Evolutionary conservation across 2,797 vertebrate species (phyloP).

Genomic region (Lemur catta): DNA sequence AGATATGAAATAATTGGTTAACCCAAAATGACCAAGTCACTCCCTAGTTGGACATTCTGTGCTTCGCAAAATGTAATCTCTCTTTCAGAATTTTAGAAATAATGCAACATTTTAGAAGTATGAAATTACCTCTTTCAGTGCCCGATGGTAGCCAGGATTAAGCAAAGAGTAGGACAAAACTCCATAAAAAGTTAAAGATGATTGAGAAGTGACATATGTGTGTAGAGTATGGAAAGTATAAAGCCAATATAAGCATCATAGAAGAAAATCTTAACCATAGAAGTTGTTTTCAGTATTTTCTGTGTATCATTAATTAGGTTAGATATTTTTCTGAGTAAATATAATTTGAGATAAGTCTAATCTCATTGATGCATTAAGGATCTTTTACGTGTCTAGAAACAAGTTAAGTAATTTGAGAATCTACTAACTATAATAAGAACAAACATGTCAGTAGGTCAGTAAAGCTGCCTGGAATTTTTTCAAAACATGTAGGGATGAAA

Average conservation of each 20-base stretch:
- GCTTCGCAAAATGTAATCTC: background rate
- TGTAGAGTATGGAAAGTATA: background rate
- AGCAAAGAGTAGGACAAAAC: background rate
- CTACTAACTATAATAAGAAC: background rate
- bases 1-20: background rate
- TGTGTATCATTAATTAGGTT: background rate
- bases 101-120: background rate
- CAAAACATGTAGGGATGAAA: background rate
- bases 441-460: background rate
- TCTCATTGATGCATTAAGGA: background rate
- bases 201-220: background rate
- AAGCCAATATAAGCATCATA: background rate
- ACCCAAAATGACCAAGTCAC: background rate
- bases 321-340: background rate
- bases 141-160: background rate
- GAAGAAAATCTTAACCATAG: background rate
- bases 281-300: background rate
- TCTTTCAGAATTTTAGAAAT: constrained; percentile 20
- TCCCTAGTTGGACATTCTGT: background rate
- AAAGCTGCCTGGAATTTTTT: background rate
- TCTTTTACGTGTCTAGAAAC: background rate
- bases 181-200: background rate
- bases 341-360: background rate
- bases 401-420: constrained; percentile 18
- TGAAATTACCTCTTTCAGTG: background rate